A percentile compares a stretch with the other conserved stretches of the same genome.
These are phyloP conservation scores for Pygoscelis adeliae DNA, from an alignment of 2,113 vertebrate genomes.

Conservation along the genomic window DNA sequence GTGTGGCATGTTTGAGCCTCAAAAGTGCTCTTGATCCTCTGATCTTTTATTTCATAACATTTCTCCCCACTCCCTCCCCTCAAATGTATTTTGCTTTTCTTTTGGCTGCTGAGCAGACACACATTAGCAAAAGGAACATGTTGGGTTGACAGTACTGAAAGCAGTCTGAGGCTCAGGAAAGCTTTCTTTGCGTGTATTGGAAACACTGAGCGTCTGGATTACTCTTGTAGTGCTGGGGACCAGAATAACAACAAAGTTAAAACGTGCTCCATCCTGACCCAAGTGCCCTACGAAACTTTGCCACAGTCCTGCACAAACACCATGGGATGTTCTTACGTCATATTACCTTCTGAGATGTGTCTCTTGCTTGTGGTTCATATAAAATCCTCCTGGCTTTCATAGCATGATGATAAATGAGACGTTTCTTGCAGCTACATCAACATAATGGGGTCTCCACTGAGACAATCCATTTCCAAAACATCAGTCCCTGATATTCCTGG, in stretches of 20 bases:
- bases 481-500: neutral
- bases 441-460: neutral
- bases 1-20: constrained; percentile 72
- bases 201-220: neutral
- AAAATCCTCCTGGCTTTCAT: neutral
- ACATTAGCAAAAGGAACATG: neutral
- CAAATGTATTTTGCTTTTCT: constrained; percentile 44
- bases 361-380: neutral
- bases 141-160: neutral
- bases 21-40: constrained; percentile 70
- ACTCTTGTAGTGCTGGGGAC: neutral
- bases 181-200: neutral
- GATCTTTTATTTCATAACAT: constrained; percentile 70
- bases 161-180: neutral
- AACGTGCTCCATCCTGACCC: neutral
- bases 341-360: neutral
- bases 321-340: neutral
- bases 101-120: constrained; percentile 12
- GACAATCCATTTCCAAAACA: neutral
- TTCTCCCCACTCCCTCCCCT: neutral
- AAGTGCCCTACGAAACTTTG: neutral
- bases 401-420: neutral
- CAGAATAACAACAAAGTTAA: neutral
- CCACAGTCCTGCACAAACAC: neutral
- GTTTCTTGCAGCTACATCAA: neutral